Evolutionary conservation across 1,140 invertebrate species (phyloP), one percentile per base, ranked within the genome.

Genomic region (Bacillus rossius): DNA sequence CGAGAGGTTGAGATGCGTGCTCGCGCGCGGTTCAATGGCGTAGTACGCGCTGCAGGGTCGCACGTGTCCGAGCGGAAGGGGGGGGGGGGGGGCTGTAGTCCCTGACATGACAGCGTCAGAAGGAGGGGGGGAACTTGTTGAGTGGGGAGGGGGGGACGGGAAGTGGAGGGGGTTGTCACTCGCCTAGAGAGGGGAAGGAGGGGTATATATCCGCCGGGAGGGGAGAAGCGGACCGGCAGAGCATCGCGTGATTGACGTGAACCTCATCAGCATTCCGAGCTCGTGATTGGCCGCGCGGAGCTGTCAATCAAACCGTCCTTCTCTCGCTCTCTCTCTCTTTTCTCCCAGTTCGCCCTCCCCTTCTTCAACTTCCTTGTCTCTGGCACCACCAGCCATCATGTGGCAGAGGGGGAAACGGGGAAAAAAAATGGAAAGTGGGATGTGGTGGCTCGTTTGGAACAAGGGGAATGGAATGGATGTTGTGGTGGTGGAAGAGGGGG

Each of bases 191-290:
- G 48, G 48, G 37, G 48, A 19, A 19, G 29, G 22, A 48, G 17
- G 19, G 56, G 37, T 40, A n/a, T n/a, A n/a, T n/a, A n/a, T n/a
- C n/a, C n/a, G n/a, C n/a, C 25, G 54, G 25, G 55, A 49, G 58
- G 59, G 55, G 61, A 63, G 56, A 53, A 53, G 38, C 10, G 55
- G 52, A 19, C 56, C 55, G 60, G 50, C 54, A 62, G 51, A 50
- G 37, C 48, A 50, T 50, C 37, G 68, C 68, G 68, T 81, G 80
- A 81, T 80, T 81, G 80, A 81, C 80, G 79, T 76, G 73, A 77
- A 72, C 73, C 77, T 78, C 77, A 79, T 79, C 74, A 81, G 79
- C 79, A 82, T 81, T 76, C 79, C 74, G 71, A 73, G 72, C 70
- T 77, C 73, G 77, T 73, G 73, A 79, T 76, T 76, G 77, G 79